A percentile compares a stretch with the other conserved stretches of the same genome.
These are phyloP conservation scores for Napeogenes inachia DNA, from an alignment of 2,888 invertebrate genomes.

Conservation along the genomic window DNA sequence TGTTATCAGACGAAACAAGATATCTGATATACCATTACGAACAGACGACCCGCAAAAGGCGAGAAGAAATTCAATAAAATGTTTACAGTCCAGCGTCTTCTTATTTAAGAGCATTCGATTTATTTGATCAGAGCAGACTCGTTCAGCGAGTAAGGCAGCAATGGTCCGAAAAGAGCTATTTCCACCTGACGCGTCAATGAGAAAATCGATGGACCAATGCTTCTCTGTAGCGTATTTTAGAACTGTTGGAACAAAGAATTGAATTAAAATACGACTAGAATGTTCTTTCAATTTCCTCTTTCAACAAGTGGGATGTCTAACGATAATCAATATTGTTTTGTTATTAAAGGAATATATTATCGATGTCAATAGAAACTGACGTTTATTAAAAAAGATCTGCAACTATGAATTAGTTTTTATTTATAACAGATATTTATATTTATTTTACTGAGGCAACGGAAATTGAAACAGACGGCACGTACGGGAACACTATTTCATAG, in stretches of 20 bases:
- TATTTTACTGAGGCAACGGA: too few relatives aligned
- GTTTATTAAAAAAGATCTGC: too few relatives aligned
- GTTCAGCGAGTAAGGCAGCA: conserved; percentile 42
- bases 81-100: conserved; percentile 36
- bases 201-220: conserved; percentile 43
- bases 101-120: conserved; percentile 46
- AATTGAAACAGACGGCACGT: conserved; percentile 2
- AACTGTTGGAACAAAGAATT: conserved; percentile 13
- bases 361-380: too few relatives aligned
- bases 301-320: neutral
- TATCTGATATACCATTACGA: conserved; percentile 21
- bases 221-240: conserved; percentile 22
- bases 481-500: conserved; percentile 8
- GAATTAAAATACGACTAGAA: neutral
- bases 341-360: too few relatives aligned
- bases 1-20: conserved; percentile 2
- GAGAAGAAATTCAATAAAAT: conserved; percentile 37
- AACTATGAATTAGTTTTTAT: too few relatives aligned
- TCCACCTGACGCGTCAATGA: conserved; percentile 47
- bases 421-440: too few relatives aligned
- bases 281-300: neutral
- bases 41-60: conserved; percentile 22
- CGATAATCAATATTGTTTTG: neutral
- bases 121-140: conserved; percentile 50
- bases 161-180: conserved; percentile 57